Evolutionary conservation across 53 echinoderm and acorn worm genomes (phyloP), one percentile per base, ranked within the genome.

Genomic region (Holothuria scabra): DNA sequence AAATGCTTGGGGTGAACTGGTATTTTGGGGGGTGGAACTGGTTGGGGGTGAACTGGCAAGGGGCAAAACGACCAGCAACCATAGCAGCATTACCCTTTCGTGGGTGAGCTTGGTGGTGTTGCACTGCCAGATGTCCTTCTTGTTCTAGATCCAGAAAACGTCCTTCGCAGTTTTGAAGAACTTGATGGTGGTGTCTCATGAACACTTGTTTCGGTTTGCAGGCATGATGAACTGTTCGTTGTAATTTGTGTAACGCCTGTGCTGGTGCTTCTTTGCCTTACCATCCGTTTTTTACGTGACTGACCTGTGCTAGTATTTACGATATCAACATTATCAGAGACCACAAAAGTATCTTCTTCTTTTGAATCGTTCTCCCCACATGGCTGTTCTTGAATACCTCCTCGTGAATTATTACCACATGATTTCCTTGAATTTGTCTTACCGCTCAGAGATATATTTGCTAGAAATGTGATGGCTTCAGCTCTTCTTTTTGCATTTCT

Each of bases 371-470:
- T 46, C 56, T 74, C 87, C 8, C 58, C 74, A n/a, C 59, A 35
- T 12, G 60, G 11, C 4, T 78, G 86, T 83, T 81, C 21, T 35
- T 87, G 44, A 23, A 48, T 24, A 46, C 55, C 63, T 12, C 46
- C 66, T 16, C 71, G 57, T 21, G 22, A 52, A 29, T 57, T 59
- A 12, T 41, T 79, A 25, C 83, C 70, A 80, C 46, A 60, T n/a
- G n/a, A n/a, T 28, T 46, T 28, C 28, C 66, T 65, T 31, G 55
- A 61, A 14, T 86, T 41, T 60, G 84, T 28, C 48, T 41, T 86
- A 29, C 94, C 94, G 56, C 89, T 91, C 3, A 93, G 87, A n/a
- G 91, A 86, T 24, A 93, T 93, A 61, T 93, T 93, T 23, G 94
- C 65, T 55, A 93, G 86, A 84, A 93, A 93, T 28, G 71, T 58